Evolutionary conservation across 2,113 vertebrate species (phyloP), one percentile per base, ranked within the genome.

Genomic region (Dipodomys spectabilis): DNA sequence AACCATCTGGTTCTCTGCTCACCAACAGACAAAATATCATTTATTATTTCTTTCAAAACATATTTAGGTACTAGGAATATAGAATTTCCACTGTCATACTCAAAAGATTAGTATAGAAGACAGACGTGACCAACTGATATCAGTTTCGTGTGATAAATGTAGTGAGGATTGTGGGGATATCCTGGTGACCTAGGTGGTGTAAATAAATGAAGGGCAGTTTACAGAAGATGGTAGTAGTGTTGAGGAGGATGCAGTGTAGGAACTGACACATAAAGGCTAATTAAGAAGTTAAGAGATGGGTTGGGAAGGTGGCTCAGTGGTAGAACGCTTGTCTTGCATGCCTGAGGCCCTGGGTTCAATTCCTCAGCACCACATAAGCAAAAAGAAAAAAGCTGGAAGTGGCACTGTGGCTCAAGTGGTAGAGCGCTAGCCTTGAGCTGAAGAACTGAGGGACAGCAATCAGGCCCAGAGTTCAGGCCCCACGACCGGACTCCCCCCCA

Each of bases 41-140:
- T 88, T 90, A 44, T n/a, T 92, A 44, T 73, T 93, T 90, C 72
- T 81, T 91, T 84, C 49, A 92, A 93, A 69, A 30, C 65, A 62
- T 60, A 83, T 53, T 86, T 90, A 86, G 30, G 78, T 82, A 22
- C 5, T 93, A 84, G 32, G 32, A 93, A 78, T 74, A 74, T 10
- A 80, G 32, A 69, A 45, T 82, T 64, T 60, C 30, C 25, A 45
- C 4, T 16, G 22, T 85, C 74, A 12, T 82, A 53, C 28, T 91
- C 35, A 39, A 15, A 9, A 92, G 53, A 22, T 32, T 74, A 72
- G 53, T 53, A 82, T 45, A 25, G 62, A 87, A 87, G 69, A 87
- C 20, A 84, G 44, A 71, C 8, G 28, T 77, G 68, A 89, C 64
- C 9, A 72, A 68, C 1, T 67, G 19, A 35, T 57, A 75, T 57